Evolutionary conservation across 2,888 invertebrate genomes (phyloP), one percentile per base, ranked within the genome.

Genomic region (Molanna angustata): DNA sequence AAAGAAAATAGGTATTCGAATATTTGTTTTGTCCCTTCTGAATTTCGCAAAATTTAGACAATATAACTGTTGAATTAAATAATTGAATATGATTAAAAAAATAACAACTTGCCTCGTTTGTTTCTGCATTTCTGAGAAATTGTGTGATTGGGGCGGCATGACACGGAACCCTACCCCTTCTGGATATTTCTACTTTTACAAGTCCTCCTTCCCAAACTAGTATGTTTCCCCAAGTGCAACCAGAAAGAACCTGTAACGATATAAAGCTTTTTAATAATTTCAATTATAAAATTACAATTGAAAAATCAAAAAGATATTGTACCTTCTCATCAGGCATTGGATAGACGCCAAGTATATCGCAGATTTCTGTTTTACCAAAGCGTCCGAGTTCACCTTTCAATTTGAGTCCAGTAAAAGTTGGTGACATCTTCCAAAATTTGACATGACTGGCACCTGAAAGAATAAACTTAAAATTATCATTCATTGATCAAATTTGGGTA

Each of bases 401-500:
- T 69, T 95, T 95, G 0, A 94, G 71, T 0, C 94, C 94, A 0
- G 94, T 95, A 65, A 94, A 95, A 0, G 95, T 94, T 58, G 80
- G 69, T 0, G 88, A 86, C 88, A 94, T 94, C 76, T 91, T 94
- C 94, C 94, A 95, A 71, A 93, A 93, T 69, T 92, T 92, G 20
- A 90, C 85, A 64, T 92, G 91, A 14, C 85, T 85, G 1, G 84
- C 69, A 7, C 86, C 86, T 83, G 54, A 56, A 62, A 37, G 16
- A 27, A 11, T 27, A 6, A 27, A 7, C 11, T 27, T 27, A 27
- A 6, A 7, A 27, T 27, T 7, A 11, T 27, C 7, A 27, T 27
- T 27, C 6, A n/a, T n/a, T 27, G 11, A 7, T 27, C 27, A 27
- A 27, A 27, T 27, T 11, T 27, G 27, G 27, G 6, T 27, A 27